Conservation (phyloP, 2,888 invertebrate genomes). For the Protophormia terraenovae region DNA sequence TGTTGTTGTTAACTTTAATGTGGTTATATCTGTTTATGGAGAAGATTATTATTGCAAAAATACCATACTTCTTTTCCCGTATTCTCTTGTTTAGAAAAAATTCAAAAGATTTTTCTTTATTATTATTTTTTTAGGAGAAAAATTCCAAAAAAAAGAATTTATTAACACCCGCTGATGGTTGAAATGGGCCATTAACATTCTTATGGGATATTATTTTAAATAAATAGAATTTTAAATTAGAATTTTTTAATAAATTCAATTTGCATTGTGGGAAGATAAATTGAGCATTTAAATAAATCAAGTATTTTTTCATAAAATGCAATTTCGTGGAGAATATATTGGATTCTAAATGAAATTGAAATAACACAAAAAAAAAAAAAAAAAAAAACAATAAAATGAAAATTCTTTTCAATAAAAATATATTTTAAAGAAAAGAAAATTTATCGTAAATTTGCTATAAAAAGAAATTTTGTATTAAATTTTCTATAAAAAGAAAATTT, state of each 20-base stretch:
- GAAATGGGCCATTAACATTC: constrained; percentile 25
- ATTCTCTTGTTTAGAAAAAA: neutral
- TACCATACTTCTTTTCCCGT: neutral
- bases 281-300: too few relatives aligned
- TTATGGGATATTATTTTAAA: neutral
- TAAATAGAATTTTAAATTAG: neutral
- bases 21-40: neutral
- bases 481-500: too few relatives aligned
- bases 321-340: too few relatives aligned
- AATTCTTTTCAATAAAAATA: too few relatives aligned
- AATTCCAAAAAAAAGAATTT: neutral
- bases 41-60: neutral
- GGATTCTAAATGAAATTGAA: too few relatives aligned
- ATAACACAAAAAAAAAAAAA: too few relatives aligned
- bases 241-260: neutral
- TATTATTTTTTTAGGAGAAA: neutral
- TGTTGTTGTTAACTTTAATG: neutral
- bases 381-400: too few relatives aligned
- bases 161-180: constrained; percentile 28
- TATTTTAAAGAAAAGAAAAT: too few relatives aligned
- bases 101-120: neutral
- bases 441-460: too few relatives aligned
- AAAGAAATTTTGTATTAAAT: too few relatives aligned
- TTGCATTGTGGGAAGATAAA: too few relatives aligned
- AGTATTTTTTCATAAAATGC: too few relatives aligned